Evolutionary conservation across 37 sponge, comb jelly and placozoan species (phyloP), one percentile per base, ranked within the genome.

Genomic region (Crambe crambe): DNA sequence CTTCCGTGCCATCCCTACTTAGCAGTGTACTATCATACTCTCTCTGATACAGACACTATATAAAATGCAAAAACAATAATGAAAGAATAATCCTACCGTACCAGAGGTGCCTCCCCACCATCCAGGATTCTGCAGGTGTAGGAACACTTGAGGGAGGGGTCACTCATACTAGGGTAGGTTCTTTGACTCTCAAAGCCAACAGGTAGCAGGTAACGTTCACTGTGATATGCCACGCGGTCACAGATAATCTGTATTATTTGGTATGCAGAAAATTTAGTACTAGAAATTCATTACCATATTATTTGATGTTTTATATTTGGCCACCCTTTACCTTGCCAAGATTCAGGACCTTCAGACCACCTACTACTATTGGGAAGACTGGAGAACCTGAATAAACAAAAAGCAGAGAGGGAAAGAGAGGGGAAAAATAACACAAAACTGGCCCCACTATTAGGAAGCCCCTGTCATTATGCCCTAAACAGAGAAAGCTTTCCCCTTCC

Each of bases 201-300:
- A 44, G 95, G 95, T 27, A 85, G 70, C 25, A 95, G 58, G 84
- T 92, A 95, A n/a, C 90, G 81, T 35, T 95, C 95, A 39, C 78
- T 94, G 75, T 95, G 93, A 64, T 86, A 95, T 61, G 85, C 74
- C 5, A 80, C 76, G 18, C 90, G 79, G 26, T 95, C 90, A 47
- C 27, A 27, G 30, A 92, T 78, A 59, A 93, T 82, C 90, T 91
- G 77, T 8, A 38, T 3, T 10, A 27, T 39, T 0, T 42, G 34
- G 35, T 37, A 31, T 5, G 43, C 4, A 20, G 44, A 37, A 68
- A 22, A 37, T 22, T 62, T 62, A 62, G 30, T n/a, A 26, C 30
- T 62, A 62, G 6, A 20, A 62, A 51, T 51, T 51, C 15, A 9
- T 51, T 18, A 18, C 10, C 8, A 63, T 22, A 63, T 18, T 15